Percentiles rank a stretch among this genome's conserved stretches.
Evolutionary conservation across 2,888 invertebrate genomes (phyloP).

Genomic region (Machimus atricapillus): DNA sequence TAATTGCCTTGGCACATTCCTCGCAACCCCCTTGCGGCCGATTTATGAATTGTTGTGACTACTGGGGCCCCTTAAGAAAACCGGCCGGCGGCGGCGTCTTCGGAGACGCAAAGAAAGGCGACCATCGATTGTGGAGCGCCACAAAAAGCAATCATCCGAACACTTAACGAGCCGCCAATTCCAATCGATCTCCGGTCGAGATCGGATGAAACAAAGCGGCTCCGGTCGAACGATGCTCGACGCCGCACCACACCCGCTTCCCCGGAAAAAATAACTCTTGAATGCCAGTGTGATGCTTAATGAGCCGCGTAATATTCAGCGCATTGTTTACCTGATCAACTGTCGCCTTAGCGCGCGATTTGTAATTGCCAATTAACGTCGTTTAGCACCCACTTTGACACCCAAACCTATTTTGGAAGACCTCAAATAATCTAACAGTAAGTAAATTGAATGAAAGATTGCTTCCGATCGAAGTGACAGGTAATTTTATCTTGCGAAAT

Average conservation of each 20-base stretch:
- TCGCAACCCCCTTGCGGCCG: not conserved
- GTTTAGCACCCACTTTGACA: not conserved
- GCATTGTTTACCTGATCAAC: conserved; percentile 9
- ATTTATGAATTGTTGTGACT: not conserved
- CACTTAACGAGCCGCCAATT: not conserved
- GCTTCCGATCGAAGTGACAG: not conserved
- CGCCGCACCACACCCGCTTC: not conserved
- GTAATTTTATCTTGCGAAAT: not conserved
- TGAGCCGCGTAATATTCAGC: not conserved
- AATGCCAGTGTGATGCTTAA: not conserved
- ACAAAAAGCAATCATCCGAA: not conserved
- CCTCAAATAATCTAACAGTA: not conserved
- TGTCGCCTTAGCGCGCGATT: not conserved
- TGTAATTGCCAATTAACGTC: conserved; percentile 18
- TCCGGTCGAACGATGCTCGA: not conserved
- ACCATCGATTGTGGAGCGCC: not conserved
- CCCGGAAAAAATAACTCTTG: not conserved
- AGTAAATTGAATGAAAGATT: not conserved
- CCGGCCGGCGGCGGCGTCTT: not conserved
- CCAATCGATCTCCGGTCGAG: not conserved
- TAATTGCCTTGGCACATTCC: not conserved
- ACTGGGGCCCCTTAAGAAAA: not conserved
- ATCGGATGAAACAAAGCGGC: not conserved
- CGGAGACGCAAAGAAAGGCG: not conserved
- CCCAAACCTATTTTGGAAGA: not conserved